phyloP scores from a whole-genome alignment of 2,113 vertebrate genomes.

The Eupsittula cactorum region DNA sequence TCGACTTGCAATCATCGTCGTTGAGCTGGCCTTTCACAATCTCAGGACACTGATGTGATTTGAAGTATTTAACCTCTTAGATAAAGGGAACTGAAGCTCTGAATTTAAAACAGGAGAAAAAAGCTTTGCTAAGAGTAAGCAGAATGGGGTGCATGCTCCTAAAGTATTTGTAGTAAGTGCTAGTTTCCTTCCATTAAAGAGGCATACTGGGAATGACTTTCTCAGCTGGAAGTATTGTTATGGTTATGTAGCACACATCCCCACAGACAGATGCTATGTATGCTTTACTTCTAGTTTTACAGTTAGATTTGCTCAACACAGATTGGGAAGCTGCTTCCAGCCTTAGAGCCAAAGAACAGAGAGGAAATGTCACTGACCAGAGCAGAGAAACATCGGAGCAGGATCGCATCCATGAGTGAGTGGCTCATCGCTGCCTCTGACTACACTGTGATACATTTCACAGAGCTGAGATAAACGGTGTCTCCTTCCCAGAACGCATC shows the following conservation, averaged over 20 bases:
- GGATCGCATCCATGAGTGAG: not conserved
- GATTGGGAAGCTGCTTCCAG: not conserved
- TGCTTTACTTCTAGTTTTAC: slow-evolving; percentile 46
- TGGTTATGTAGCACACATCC: not conserved
- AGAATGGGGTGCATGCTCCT: not conserved
- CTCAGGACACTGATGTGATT: slow-evolving; percentile 22
- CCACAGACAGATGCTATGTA: not conserved
- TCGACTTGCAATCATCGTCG: slow-evolving; percentile 24
- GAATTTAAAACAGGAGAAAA: slow-evolving; percentile 27
- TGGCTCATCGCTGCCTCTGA: not conserved
- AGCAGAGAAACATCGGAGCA: not conserved
- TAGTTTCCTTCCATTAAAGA: slow-evolving; percentile 20
- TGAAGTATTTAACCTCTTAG: slow-evolving; percentile 51
- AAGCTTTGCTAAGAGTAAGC: not conserved
- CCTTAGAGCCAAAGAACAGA: not conserved
- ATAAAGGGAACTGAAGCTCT: slow-evolving; percentile 10
- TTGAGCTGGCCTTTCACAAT: slow-evolving; percentile 51
- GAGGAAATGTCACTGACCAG: not conserved
- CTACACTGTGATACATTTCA: not conserved
- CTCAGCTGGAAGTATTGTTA: slow-evolving; percentile 1
- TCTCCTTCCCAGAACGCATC: not conserved
- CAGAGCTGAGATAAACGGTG: not conserved
- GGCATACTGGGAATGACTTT: not conserved
- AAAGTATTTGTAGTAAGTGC: not conserved
- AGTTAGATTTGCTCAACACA: not conserved